Base-by-base conservation (phyloP, 2,888 invertebrate genomes). In the Punctoribates punctum region DNA sequence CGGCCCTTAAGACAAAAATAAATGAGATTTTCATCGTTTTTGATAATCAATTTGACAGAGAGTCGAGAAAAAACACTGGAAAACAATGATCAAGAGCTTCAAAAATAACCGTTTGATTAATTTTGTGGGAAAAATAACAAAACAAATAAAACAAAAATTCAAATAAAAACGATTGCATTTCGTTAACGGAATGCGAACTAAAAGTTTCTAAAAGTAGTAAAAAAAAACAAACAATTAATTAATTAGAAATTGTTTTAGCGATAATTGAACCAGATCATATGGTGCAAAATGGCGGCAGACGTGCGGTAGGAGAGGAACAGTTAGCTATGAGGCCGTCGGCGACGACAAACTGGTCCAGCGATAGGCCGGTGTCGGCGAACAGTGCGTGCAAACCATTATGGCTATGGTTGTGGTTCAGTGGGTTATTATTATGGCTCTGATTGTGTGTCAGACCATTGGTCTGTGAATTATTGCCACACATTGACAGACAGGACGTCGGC, bases 241-340 rank as follows among this genome's bases (percentile, higher is more conserved):
- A n/a, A n/a, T n/a, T 11, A 25, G 17, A 4, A 57, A 57, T 54
- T 11, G 5, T 5, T n/a, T 54, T 54, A 57, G 23, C 6, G 17
- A 57, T 17, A 57, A 23, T 23, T 23, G 5, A 48, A 48, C 17
- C 57, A 34, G n/a, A 29, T 65, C 65, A 65, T 29, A 65, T 65
- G 29, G 65, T 65, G 65, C 65, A 65, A 65, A 65, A 65, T 34
- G 65, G 65, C 34, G 65, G 65, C 65, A 65, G 17, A 15, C 65
- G 65, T 65, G 65, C 17, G 17, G 65, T 65, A 65, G 65, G 65
- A 65, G 65, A 65, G 65, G 65, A 65, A 65, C 65, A 65, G 34
- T 34, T 65, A 65, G 29, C 34, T 27, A 65, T 29, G 2, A 65
- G 65, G 29, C 65, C 65, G 17, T 65, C 65, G 65, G 65, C 17